These are phyloP conservation scores for Silurus lanzhouensis DNA, from an alignment of 2,797 vertebrate species.

Conservation along the genomic window DNA sequence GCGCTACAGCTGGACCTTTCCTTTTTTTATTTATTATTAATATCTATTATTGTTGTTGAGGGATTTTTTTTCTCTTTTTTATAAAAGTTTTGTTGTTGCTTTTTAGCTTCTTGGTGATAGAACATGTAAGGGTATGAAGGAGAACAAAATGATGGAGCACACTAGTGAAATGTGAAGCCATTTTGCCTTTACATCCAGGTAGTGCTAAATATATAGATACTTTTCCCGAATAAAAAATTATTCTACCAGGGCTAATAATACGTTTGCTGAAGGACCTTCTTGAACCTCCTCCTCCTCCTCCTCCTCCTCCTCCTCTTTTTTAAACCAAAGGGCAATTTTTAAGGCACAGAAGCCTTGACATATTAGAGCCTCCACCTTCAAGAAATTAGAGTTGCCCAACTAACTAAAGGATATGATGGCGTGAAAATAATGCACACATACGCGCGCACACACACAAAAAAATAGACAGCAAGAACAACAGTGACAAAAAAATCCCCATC, in stretches of 20 bases:
- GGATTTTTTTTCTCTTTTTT: neutral
- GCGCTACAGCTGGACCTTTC: conserved; percentile 66
- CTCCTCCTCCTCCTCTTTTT: conserved; percentile 36
- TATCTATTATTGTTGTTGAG: neutral
- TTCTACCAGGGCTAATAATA: conserved; percentile 44
- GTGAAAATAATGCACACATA: conserved; percentile 64
- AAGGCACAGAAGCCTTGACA: conserved; percentile 86
- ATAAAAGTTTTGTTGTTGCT: conserved; percentile 56
- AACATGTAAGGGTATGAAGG: conserved; percentile 56
- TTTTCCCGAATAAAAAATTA: conserved; percentile 38
- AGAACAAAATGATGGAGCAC: conserved; percentile 69
- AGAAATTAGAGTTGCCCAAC: conserved; percentile 79
- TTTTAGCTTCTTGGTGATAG: conserved; percentile 68
- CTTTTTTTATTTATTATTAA: conserved; percentile 2
- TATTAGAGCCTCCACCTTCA: conserved; percentile 83
- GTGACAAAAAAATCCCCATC: conserved; percentile 55
- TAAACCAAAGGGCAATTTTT: conserved; percentile 74
- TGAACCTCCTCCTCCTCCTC: conserved; percentile 22
- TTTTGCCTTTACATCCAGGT: conserved; percentile 39
- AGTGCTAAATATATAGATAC: conserved; percentile 32
- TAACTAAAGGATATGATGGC: conserved; percentile 68
- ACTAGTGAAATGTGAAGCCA: conserved; percentile 54
- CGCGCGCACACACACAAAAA: conserved; percentile 60
- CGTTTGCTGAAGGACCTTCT: conserved; percentile 53
- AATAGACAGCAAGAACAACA: conserved; percentile 48